Evolutionary conservation across 2,113 vertebrate genomes (phyloP).

Genomic region (Oryctolagus cuniculus): mOryCun1.1 NC_091432.1:68527001-68527500

Average conservation of each 20-base stretch:
- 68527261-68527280: conserved; percentile 47
- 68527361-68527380: not conserved
- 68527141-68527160: conserved; percentile 7
- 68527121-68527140: conserved; percentile 26
- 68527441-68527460: no score
- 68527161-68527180: not conserved
- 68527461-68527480: no score
- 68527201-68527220: not conserved
- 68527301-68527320: conserved; percentile 50
- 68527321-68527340: conserved; percentile 26
- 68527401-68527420: no score
- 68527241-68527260: conserved; percentile 42
- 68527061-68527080: not conserved
- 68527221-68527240: not conserved
- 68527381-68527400: no score
- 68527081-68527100: conserved; percentile 37
- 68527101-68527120: not conserved
- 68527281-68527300: conserved; percentile 55
- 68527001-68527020: no score
- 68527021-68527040: no score
- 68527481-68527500: no score
- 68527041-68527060: no score
- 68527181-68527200: not conserved
- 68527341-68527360: not conserved
- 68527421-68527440: no score